phyloP scores from a whole-genome alignment of 2,888 invertebrate genomes.

The Cephonodes hylas region DNA sequence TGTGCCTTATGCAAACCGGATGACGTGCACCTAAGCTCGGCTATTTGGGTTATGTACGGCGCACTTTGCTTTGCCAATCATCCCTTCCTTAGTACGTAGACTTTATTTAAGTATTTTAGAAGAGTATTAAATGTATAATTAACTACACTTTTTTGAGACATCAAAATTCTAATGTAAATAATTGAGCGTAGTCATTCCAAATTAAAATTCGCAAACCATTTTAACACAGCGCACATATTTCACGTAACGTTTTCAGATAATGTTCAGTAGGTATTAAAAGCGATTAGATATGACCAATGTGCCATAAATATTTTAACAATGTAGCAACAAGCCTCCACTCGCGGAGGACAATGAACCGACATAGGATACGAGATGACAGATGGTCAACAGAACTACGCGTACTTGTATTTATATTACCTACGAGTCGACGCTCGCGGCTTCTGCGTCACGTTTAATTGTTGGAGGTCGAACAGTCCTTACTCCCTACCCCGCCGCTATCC shows the following conservation, averaged over 20 bases:
- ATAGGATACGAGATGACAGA: constrained; percentile 40
- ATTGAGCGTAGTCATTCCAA: not conserved
- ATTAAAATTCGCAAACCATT: not conserved
- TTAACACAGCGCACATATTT: not conserved
- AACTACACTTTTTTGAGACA: too few relatives aligned
- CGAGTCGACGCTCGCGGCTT: not conserved
- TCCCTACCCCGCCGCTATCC: too few relatives aligned
- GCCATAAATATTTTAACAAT: constrained; percentile 25
- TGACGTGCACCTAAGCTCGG: not conserved
- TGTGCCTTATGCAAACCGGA: constrained; percentile 28
- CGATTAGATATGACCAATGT: constrained; percentile 29
- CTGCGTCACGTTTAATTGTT: not conserved
- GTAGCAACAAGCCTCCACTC: constrained; percentile 25
- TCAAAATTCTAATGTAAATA: too few relatives aligned
- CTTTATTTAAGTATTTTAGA: too few relatives aligned
- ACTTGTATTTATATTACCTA: constrained; percentile 3
- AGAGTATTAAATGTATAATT: too few relatives aligned
- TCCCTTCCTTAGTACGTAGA: not conserved
- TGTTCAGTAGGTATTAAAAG: constrained; percentile 12
- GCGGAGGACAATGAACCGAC: constrained; percentile 41
- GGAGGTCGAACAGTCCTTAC: too few relatives aligned
- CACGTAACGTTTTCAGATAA: not conserved
- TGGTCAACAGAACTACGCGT: constrained; percentile 35
- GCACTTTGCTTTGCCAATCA: not conserved
- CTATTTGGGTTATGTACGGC: not conserved